phyloP scores from a whole-genome alignment of 2,888 invertebrate genomes.

The Stenichneumon culpator region DNA sequence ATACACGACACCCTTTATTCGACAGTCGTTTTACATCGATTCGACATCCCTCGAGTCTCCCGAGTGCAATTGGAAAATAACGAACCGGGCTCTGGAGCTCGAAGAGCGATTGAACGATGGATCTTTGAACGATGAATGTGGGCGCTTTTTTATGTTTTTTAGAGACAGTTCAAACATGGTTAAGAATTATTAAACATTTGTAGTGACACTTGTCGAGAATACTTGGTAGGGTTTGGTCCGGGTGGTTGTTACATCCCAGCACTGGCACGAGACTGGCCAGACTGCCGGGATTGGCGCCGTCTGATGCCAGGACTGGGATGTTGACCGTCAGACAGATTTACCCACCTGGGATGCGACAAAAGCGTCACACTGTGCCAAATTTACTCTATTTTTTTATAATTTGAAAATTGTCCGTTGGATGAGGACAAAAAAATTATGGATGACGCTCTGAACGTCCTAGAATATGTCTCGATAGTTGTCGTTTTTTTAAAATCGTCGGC shows the following conservation, averaged over 20 bases:
- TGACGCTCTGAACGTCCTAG: background rate
- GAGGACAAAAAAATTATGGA: background rate
- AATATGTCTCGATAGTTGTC: background rate
- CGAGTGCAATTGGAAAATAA: conserved; percentile 23
- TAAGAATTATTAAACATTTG: background rate
- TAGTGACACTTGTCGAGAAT: background rate
- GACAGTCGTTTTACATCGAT: conserved; percentile 54
- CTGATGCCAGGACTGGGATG: too few species aligned
- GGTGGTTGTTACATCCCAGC: background rate
- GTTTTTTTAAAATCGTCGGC: background rate
- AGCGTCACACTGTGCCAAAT: too few species aligned
- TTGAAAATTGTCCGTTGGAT: background rate
- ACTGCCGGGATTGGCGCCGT: too few species aligned
- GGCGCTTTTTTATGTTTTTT: background rate
- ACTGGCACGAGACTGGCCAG: too few species aligned
- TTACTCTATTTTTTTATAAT: background rate
- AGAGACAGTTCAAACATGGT: too few species aligned
- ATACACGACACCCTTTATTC: conserved; percentile 53
- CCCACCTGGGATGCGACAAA: too few species aligned
- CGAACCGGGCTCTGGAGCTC: conserved; percentile 3
- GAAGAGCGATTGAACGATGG: background rate
- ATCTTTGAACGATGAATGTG: background rate
- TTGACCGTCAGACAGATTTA: too few species aligned
- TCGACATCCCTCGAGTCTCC: conserved; percentile 26
- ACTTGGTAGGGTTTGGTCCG: background rate